A percentile compares a stretch with the other conserved stretches of the same genome.
These are phyloP conservation scores for Polypterus senegalus DNA, from an alignment of 2,113 vertebrate genomes.

Conservation along the genomic window DNA sequence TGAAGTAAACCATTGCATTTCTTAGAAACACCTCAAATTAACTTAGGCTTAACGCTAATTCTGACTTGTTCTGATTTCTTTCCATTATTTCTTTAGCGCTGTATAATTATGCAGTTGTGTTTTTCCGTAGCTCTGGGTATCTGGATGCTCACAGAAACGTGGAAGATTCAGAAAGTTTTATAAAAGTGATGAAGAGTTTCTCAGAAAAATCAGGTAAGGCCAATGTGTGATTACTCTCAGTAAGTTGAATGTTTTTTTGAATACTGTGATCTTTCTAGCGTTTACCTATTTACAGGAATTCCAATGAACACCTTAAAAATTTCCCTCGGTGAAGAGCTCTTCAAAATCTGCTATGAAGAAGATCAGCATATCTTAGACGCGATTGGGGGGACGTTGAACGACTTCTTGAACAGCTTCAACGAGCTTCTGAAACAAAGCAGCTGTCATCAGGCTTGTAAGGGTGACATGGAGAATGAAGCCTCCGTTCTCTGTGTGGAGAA, in stretches of 20 bases:
- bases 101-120: background rate
- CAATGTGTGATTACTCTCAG: no score
- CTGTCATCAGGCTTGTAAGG: conserved; percentile 46
- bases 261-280: background rate
- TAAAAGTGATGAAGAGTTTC: conserved; percentile 62
- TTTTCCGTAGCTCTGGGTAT: conserved; percentile 30
- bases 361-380: conserved; percentile 80
- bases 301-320: conserved; percentile 57
- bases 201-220: conserved; percentile 69
- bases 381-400: conserved; percentile 87
- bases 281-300: conserved; percentile 50
- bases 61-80: no score
- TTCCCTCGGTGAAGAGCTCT: conserved; percentile 79
- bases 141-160: conserved; percentile 46
- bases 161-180: conserved; percentile 59
- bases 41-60: no score
- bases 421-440: conserved; percentile 81
- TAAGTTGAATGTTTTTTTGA: background rate
- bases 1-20: no score
- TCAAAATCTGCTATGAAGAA: conserved; percentile 87
- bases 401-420: conserved; percentile 95
- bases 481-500: conserved; percentile 93
- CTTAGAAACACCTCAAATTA: no score
- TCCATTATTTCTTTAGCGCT: no score
- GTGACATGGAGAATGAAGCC: conserved; percentile 58